Base-by-base conservation (phyloP, 2,797 vertebrate genomes). In the Oryzias dopingdopingensis region DNA sequence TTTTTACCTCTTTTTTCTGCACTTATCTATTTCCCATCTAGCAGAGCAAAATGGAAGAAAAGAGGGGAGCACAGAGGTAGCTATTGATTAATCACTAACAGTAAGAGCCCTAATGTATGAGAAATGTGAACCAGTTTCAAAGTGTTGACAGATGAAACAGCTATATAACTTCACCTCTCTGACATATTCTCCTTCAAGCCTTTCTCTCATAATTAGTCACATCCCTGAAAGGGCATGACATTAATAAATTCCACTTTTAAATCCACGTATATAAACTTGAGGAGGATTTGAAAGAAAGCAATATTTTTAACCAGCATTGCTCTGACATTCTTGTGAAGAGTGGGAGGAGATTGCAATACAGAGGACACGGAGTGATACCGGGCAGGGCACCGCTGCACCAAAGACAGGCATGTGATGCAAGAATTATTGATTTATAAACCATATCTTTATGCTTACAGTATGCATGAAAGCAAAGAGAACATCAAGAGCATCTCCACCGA, bases 211-310 rank as follows among this genome's bases (percentile, higher is more conserved):
- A 90, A 91, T 91, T 89, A 90, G 84, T 88, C 78, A 82, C 57
- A 82, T 79, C 72, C 58, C 56, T 53, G 69, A 91, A 91, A 91
- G 90, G 88, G 84, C 88, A 87, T 83, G 90, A 86, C 90, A 89
- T 91, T 92, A 83, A 90, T 90, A 91, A 85, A 90, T 86, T 86
- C 81, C 51, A 80, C 32, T 84, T 86, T 88, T 81, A 88, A 89
- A 90, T 74, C 79, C 79, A 88, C 82, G 74, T 88, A 76, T 85
- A 79, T 81, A 90, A 90, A 89, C 81, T 37, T 85, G 78, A 72
- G 46, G 29, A 8, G 72, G 70, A 77, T 86, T 86, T 79, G 77
- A 85, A 83, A 72, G 80, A 84, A 85, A 83, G 86, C 79, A 76
- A 83, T 89, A 88, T 88, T 87, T 87, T 81, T 81, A 87, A 84